phyloP scores from a whole-genome alignment of 64 coral and sea anemone genomes.

The Porites australiensis region DNA sequence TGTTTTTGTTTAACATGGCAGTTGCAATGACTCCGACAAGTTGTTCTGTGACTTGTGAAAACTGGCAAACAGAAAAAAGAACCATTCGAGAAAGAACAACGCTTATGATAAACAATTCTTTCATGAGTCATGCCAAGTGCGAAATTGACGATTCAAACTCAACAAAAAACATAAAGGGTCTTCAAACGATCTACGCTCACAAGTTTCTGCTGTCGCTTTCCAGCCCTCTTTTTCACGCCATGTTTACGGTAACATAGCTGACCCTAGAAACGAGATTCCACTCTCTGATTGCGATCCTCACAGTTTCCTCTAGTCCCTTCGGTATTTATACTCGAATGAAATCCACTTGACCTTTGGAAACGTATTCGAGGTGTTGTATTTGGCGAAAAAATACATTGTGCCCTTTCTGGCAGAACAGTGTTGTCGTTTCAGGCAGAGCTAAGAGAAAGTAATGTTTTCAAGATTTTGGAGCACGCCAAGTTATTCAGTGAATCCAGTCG shows the following conservation, averaged over 20 bases:
- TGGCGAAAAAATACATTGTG: constrained; percentile 65
- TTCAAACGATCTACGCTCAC: constrained; percentile 40
- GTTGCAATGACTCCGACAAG: not conserved
- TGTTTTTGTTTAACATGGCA: constrained; percentile 33
- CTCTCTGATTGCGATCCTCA: constrained; percentile 55
- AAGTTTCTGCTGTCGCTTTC: constrained; percentile 45
- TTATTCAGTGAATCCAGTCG: constrained; percentile 36
- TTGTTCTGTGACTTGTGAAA: not conserved
- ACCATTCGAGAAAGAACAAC: constrained; percentile 62
- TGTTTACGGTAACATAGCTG: constrained; percentile 73
- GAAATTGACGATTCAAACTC: constrained; percentile 18
- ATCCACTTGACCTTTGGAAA: constrained; percentile 47
- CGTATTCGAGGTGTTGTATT: constrained; percentile 59
- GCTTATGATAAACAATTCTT: constrained; percentile 60
- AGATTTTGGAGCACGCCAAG: constrained; percentile 51
- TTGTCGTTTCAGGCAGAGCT: constrained; percentile 58
- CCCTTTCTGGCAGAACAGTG: constrained; percentile 56
- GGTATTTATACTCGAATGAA: constrained; percentile 64
- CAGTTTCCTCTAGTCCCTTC: constrained; percentile 53
- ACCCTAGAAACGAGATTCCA: constrained; percentile 37
- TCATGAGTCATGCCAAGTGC: constrained; percentile 68
- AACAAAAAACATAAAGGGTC: not conserved
- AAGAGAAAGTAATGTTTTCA: constrained; percentile 53
- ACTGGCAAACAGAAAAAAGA: constrained; percentile 43
- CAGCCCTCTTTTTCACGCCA: constrained; percentile 61